Conservation (phyloP, 2,888 invertebrate species). For the Pseudanteris insignis region DNA sequence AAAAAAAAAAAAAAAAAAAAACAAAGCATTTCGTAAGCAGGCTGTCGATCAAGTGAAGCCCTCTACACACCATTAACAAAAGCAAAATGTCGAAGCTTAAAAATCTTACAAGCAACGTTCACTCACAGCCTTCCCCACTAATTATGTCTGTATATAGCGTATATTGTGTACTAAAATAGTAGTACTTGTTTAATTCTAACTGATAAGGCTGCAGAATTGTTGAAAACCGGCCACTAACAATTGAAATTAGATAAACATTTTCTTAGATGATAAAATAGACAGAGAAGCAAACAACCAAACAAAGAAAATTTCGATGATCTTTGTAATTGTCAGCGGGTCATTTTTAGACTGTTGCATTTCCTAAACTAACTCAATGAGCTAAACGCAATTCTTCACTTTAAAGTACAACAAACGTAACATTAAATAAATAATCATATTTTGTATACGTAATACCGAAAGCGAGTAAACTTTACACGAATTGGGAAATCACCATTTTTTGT, state of each 20-base stretch:
- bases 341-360: constrained; percentile 33
- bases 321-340: constrained; percentile 14
- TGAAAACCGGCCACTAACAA: constrained; percentile 50
- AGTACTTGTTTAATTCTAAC: constrained; percentile 38
- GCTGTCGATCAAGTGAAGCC: constrained; percentile 52
- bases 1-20: not conserved
- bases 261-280: constrained; percentile 20
- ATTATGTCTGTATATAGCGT: constrained; percentile 51
- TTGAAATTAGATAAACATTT: constrained; percentile 32
- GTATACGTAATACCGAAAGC: constrained; percentile 31
- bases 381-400: constrained; percentile 26
- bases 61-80: constrained; percentile 45
- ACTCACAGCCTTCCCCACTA: constrained; percentile 53
- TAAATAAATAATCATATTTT: constrained; percentile 34
- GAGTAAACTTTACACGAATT: too few species aligned
- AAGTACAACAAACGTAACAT: constrained; percentile 20
- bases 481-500: too few species aligned
- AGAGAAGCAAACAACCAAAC: constrained; percentile 1
- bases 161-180: constrained; percentile 47
- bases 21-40: constrained; percentile 52
- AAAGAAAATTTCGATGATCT: constrained; percentile 20
- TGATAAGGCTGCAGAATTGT: constrained; percentile 51
- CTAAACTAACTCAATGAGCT: constrained; percentile 32
- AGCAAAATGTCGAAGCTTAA: constrained; percentile 54
- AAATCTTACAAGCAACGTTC: constrained; percentile 44